phyloP scores from a whole-genome alignment of 2,113 vertebrate genomes.

The Baryphthengus martii region DNA sequence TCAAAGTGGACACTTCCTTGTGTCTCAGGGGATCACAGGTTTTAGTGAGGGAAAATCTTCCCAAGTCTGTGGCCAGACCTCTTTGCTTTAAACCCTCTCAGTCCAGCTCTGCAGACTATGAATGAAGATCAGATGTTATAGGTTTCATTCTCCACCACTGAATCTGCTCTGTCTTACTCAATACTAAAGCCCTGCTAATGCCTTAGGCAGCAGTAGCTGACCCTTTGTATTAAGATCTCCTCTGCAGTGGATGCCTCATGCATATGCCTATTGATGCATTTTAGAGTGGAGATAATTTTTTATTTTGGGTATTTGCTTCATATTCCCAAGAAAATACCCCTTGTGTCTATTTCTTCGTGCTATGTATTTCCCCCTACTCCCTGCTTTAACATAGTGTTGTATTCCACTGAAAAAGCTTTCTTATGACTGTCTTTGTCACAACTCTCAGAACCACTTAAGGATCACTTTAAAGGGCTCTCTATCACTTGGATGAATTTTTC shows the following conservation, averaged over 20 bases:
- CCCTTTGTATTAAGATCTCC: conserved; percentile 21
- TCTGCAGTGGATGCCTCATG: background rate
- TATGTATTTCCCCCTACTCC: background rate
- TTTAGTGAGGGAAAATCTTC: background rate
- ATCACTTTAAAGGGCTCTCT: background rate
- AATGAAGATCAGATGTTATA: background rate
- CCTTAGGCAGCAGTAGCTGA: conserved; percentile 7
- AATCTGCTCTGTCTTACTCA: background rate
- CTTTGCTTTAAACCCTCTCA: background rate
- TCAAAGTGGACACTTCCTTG: background rate
- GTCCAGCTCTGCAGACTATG: background rate
- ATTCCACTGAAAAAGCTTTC: background rate
- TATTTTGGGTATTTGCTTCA: background rate
- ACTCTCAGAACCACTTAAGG: background rate
- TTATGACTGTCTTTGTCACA: background rate
- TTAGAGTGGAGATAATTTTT: conserved; percentile 15
- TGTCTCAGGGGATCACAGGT: background rate
- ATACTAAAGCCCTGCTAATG: background rate
- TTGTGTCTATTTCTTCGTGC: background rate
- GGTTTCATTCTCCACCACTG: background rate
- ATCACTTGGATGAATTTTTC: background rate
- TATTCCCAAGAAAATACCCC: background rate
- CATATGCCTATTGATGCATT: conserved; percentile 17
- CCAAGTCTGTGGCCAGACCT: background rate
- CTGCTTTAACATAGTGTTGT: background rate